Base-by-base conservation (phyloP, 1,140 invertebrate species). In the Bombus vancouverensis region DNA sequence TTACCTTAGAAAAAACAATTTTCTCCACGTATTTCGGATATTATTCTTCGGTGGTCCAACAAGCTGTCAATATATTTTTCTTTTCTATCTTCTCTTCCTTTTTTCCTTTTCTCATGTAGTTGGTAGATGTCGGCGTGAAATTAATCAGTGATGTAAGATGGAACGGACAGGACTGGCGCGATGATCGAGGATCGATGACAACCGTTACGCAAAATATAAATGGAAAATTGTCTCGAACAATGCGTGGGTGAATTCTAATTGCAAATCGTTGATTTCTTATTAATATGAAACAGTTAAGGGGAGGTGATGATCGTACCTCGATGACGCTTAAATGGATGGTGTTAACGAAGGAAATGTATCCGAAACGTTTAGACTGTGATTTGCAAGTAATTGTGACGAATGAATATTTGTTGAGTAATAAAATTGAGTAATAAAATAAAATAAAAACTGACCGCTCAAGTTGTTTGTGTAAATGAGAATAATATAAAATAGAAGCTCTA, bases 131-230 rank as follows among this genome's bases (percentile, higher is more conserved):
- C 4, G 22, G 25, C 22, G 34, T 2, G 25, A 15, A 72, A 15
- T 2, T 12, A 66, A 18, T 66, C 65, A 34, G n/a, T 66, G 39
- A 8, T 2, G 22, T 18, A n/a, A 71, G 9, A 39, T 28, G 68
- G 1, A 37, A 28, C 22, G 4, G 22, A 34, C 18, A 18, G 13
- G 28, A 8, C 25, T 39, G 25, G 59, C n/a, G 28, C 37, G 3
- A 32, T 44, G 75, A 78, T 78, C 75, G 18, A 78, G 28, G 10
- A 65, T 78, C 75, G 59, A 78, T 78, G 15, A 10, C 18, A 18
- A n/a, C 0, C 13, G 10, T 77, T 78, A 42, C 37, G 10, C 28
- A 25, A 65, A 18, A 28, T 6, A 42, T 9, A 57, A 62, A 71
- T 12, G 4, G 5, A 3, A 39, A 39, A 77, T 42, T 59, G 34